Evolutionary conservation across 2,113 vertebrate species (phyloP), one percentile per base, ranked within the genome.

Genomic region (Crotalus horridus): DNA sequence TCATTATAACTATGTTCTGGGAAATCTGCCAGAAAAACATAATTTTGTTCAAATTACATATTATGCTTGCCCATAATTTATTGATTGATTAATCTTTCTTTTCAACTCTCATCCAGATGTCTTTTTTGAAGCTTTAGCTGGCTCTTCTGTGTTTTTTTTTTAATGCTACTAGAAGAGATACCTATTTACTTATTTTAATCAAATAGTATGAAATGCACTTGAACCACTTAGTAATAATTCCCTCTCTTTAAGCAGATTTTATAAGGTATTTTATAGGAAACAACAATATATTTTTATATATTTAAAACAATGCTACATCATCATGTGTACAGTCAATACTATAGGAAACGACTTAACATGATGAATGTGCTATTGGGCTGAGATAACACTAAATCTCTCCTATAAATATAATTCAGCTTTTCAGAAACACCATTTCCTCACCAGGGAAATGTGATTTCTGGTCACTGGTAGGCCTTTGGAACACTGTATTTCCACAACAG

Each of bases 41-140:
- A 90, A 15, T n/a, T 1, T 69, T 48, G 29, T 89, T 93, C 89
- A 39, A 54, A 48, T 93, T 93, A n/a, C 87, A 94, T 20, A 89
- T 85, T 93, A 33, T 17, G 59, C 17, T 74, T 94, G 39, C 43
- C 55, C 1, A 93, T 3, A 91, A 29, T 43, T 92, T 92, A 93
- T 33, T 95, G 92, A 92, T 58, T 90, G 86, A 51, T 81, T 46
- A 58, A 48, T 29, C 8, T 1, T 95, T 90, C 69, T 94, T 96
- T 88, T 94, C 51, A 91, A 56, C 29, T 53, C 94, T 91, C 23
- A 20, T 53, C 95, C 64, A 94, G 91, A 92, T 89, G 4, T 59
- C 55, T 61, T 87, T 54, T 43, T 87, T 95, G 96, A 91, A 94
- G 43, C 92, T 95, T 94, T 39, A 96, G 89, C 95, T 92, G 86